Evolutionary conservation across 2,113 vertebrate genomes (phyloP), one percentile per base, ranked within the genome.

Genomic region (Alouatta palliata): DNA sequence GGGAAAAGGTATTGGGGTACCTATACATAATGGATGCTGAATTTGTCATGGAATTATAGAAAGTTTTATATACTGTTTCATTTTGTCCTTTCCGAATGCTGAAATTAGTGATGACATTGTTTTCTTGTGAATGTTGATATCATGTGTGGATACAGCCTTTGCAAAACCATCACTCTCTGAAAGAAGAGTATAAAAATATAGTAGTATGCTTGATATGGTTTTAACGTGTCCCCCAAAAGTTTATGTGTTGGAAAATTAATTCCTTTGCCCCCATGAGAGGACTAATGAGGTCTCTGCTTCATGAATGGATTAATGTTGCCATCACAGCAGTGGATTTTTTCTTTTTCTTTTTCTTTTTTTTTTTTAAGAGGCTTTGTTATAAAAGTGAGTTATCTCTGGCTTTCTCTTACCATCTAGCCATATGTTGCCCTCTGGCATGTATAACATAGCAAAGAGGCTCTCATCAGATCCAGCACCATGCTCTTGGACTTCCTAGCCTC

Each of bases 81-180:
- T 79, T 92, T 95, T 89, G 35, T 89, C 37, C 32, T 92, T 87
- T n/a, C n/a, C 90, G 35, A 82, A 87, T 80, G 43, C 7, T 90
- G 47, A 6, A 90, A 85, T 82, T 95, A 61, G 6, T 87, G 52
- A 76, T 85, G 37, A 32, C 35, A 43, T 37, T 80, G 3, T 91
- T 97, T 90, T 58, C 85, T 82, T 43, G 19, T 86, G 30, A 56
- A 75, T 95, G 8, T 68, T 76, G 64, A 79, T 71, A 37, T 64
- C 56, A 43, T 49, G 3, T 88, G 12, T 81, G 27, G 25, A 79
- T 20, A 86, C 23, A 85, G 30, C 43, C 43, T 93, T 95, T 87
- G 54, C 19, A 35, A 95, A 96, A 71, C 25, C 10, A 70, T n/a
- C 49, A 16, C 58, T 87, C 45, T 79, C 61, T 95, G 10, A 64